Evolutionary conservation across 2,888 invertebrate genomes (phyloP).

Genomic region (Conchocele bisecta): DNA sequence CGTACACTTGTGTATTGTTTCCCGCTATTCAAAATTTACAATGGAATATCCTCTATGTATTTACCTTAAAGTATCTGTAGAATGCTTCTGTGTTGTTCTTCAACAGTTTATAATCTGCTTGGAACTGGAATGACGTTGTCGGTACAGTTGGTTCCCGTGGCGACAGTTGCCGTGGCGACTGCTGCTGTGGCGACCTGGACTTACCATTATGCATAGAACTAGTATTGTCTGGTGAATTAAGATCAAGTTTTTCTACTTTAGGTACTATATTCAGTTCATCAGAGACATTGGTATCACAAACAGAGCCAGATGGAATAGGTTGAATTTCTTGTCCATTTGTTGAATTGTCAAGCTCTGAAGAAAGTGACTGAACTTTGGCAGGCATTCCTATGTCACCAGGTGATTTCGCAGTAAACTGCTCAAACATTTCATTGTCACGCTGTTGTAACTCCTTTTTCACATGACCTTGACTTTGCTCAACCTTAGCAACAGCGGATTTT

Average conservation of each 20-base stretch:
- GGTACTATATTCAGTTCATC: slow-evolving; percentile 9
- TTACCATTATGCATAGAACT: too few species aligned
- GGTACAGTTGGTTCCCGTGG: slow-evolving; percentile 58
- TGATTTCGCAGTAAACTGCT: slow-evolving; percentile 60
- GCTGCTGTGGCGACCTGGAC: too few species aligned
- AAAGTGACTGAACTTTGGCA: neutral
- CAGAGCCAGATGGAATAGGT: too few species aligned
- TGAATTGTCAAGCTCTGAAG: too few species aligned
- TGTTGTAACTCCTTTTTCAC: slow-evolving; percentile 62
- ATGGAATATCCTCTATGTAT: too few species aligned
- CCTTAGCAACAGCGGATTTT: slow-evolving; percentile 50
- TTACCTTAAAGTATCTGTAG: slow-evolving; percentile 79
- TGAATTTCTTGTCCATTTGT: too few species aligned
- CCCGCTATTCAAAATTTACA: too few species aligned
- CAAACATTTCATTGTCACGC: slow-evolving; percentile 66
- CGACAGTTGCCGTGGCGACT: slow-evolving; percentile 24
- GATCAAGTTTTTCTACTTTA: slow-evolving; percentile 1
- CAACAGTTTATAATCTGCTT: slow-evolving; percentile 76
- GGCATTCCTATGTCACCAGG: slow-evolving; percentile 29
- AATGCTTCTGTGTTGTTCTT: slow-evolving; percentile 70
- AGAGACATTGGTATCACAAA: neutral
- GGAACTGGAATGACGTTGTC: slow-evolving; percentile 77
- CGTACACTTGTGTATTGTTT: too few species aligned
- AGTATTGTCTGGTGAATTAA: too few species aligned
- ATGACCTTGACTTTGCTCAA: slow-evolving; percentile 61